phyloP scores from a whole-genome alignment of 2,113 vertebrate species.

The Megaceryle torquata region DNA sequence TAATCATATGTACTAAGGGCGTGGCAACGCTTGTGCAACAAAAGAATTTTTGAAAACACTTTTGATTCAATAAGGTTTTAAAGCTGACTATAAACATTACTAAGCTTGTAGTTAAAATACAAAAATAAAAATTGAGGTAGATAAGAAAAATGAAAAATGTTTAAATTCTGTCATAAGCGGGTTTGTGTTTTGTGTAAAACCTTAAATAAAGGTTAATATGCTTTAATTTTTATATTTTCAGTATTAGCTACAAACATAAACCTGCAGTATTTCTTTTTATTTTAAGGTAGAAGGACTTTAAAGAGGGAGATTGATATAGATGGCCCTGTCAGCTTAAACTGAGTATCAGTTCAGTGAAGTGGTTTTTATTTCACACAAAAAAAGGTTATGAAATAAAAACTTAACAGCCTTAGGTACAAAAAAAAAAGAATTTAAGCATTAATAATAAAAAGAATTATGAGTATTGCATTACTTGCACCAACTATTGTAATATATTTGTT shows the following conservation, averaged over 20 bases:
- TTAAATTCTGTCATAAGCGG: conserved; percentile 71
- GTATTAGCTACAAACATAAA: conserved; percentile 35
- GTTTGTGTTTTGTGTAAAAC: conserved; percentile 63
- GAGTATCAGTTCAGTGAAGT: conserved; percentile 45
- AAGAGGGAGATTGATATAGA: conserved; percentile 53
- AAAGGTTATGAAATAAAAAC: conserved; percentile 26
- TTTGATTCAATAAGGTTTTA: conserved; percentile 66
- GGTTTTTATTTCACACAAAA: conserved; percentile 53
- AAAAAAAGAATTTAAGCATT: conserved; percentile 43
- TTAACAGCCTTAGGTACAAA: conserved; percentile 21
- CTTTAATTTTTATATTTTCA: conserved; percentile 52
- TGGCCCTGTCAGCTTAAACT: conserved; percentile 60
- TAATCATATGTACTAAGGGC: conserved; percentile 73
- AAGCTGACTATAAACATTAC: conserved; percentile 49
- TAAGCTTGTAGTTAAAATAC: conserved; percentile 61
- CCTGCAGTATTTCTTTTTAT: conserved; percentile 42
- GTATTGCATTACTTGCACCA: conserved; percentile 59
- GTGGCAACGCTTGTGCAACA: conserved; percentile 80
- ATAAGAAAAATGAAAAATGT: conserved; percentile 74
- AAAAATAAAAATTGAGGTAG: conserved; percentile 55
- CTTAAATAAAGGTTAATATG: conserved; percentile 52
- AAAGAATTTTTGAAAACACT: conserved; percentile 77
- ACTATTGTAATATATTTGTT: conserved; percentile 76
- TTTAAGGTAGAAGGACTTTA: conserved; percentile 53
- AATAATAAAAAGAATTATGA: conserved; percentile 45